Percentiles rank a stretch among this genome's conserved stretches.
Evolutionary conservation across 1,140 invertebrate genomes (phyloP).

Genomic region (Diprion similis): DNA sequence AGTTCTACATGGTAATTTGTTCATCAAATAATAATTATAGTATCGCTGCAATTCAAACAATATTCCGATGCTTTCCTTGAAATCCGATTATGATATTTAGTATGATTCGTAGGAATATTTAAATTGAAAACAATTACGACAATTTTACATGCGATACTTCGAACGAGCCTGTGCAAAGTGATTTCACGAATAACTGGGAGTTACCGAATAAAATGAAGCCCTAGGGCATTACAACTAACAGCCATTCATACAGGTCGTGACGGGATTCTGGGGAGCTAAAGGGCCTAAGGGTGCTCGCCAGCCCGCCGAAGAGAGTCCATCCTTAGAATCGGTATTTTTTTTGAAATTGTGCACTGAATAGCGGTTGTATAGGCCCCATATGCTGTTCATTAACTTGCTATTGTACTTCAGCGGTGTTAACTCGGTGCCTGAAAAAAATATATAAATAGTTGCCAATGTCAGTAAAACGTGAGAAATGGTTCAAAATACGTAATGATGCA

Average conservation of each 20-base stretch:
- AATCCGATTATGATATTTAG: too few relatives aligned
- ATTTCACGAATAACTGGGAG: not conserved
- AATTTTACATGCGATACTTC: too few relatives aligned
- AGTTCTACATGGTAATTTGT: too few relatives aligned
- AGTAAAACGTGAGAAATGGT: slow-evolving; percentile 12
- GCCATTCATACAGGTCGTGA: not conserved
- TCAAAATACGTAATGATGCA: slow-evolving; percentile 9
- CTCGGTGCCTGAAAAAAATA: slow-evolving; percentile 53
- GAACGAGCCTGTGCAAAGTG: not conserved
- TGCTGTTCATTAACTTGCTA: slow-evolving; percentile 87
- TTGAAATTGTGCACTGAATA: slow-evolving; percentile 87
- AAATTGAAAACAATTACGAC: too few relatives aligned
- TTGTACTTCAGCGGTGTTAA: slow-evolving; percentile 77
- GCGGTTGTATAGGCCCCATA: slow-evolving; percentile 88
- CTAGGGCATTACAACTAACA: not conserved
- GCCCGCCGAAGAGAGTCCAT: slow-evolving; percentile 36
- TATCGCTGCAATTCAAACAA: too few relatives aligned
- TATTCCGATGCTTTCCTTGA: too few relatives aligned
- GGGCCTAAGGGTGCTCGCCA: slow-evolving; percentile 26
- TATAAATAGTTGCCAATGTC: slow-evolving; percentile 3
- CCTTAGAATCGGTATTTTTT: slow-evolving; percentile 72
- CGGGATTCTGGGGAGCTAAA: slow-evolving; percentile 6
- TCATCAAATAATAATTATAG: too few relatives aligned
- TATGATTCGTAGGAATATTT: too few relatives aligned
- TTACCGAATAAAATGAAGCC: not conserved